These are phyloP conservation scores for Coecobrya sp. DNA, from an alignment of 2,888 invertebrate species.

Conservation along the genomic window DNA sequence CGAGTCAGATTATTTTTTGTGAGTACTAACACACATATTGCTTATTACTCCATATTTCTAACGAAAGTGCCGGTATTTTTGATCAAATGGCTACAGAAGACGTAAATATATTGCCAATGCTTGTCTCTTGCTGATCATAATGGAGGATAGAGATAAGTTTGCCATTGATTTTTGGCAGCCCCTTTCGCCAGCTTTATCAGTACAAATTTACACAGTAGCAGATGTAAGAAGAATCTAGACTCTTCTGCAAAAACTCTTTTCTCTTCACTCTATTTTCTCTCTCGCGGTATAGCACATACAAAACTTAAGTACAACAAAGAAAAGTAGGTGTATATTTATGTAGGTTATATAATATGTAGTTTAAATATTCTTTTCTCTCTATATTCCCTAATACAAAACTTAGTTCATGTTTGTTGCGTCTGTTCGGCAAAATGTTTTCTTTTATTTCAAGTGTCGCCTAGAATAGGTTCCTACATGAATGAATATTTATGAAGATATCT, in stretches of 20 bases:
- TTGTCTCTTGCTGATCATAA: conserved; percentile 58
- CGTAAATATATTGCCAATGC: conserved; percentile 55
- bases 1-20: conserved; percentile 27
- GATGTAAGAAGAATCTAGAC: neutral
- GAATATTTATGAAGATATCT: neutral
- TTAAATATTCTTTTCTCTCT: neutral
- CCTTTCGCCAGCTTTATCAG: neutral
- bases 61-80: neutral
- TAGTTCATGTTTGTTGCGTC: neutral
- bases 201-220: neutral
- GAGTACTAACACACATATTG: neutral
- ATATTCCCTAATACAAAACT: neutral
- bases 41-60: neutral
- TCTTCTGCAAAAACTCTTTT: too few species aligned
- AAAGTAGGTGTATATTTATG: neutral
- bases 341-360: neutral
- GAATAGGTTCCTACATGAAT: conserved; percentile 13
- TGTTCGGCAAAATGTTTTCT: neutral
- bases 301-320: too few species aligned
- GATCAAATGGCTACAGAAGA: conserved; percentile 16
- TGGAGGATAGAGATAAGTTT: conserved; percentile 64
- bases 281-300: neutral
- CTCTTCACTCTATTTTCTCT: too few species aligned
- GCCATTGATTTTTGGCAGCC: conserved; percentile 81
- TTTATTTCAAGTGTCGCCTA: conserved; percentile 69